Percentiles rank a stretch among this genome's conserved stretches.
phyloP scores from a whole-genome alignment of 2,888 invertebrate genomes.

The Formica aserva region DNA sequence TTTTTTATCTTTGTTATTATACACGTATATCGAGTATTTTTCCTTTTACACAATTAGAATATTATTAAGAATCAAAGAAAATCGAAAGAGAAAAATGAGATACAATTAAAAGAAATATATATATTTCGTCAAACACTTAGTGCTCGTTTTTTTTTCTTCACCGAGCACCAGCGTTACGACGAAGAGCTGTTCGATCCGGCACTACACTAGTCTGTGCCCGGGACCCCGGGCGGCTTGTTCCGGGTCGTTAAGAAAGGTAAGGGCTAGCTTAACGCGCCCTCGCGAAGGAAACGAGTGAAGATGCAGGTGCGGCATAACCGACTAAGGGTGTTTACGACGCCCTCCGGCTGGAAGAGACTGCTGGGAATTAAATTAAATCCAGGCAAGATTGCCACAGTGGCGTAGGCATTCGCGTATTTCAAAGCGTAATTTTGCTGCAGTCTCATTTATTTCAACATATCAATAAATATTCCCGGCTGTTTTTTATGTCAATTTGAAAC shows the following conservation, averaged over 20 bases:
- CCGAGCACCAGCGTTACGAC: neutral
- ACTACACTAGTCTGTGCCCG: constrained; percentile 2
- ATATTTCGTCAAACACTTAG: neutral
- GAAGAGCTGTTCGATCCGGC: constrained; percentile 25
- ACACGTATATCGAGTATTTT: neutral
- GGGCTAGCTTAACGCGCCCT: constrained; percentile 55
- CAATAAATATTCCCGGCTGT: no score
- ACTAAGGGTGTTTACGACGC: constrained; percentile 79
- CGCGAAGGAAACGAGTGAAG: constrained; percentile 60
- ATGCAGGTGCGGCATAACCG: constrained; percentile 74
- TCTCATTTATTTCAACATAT: neutral
- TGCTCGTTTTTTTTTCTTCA: neutral
- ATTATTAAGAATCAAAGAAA: neutral
- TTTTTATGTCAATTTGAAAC: neutral
- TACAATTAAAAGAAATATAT: neutral
- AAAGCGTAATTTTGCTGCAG: constrained; percentile 4
- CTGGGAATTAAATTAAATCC: constrained; percentile 81
- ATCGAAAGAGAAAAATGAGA: neutral
- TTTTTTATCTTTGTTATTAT: neutral
- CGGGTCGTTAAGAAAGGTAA: constrained; percentile 52
- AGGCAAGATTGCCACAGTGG: constrained; percentile 71
- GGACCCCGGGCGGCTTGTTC: constrained; percentile 44
- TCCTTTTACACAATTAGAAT: neutral
- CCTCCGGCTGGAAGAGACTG: constrained; percentile 74
- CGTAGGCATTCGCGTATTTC: constrained; percentile 46